These are phyloP conservation scores for Acleris emargana DNA, from an alignment of 2,888 invertebrate genomes.

Conservation along the genomic window DNA sequence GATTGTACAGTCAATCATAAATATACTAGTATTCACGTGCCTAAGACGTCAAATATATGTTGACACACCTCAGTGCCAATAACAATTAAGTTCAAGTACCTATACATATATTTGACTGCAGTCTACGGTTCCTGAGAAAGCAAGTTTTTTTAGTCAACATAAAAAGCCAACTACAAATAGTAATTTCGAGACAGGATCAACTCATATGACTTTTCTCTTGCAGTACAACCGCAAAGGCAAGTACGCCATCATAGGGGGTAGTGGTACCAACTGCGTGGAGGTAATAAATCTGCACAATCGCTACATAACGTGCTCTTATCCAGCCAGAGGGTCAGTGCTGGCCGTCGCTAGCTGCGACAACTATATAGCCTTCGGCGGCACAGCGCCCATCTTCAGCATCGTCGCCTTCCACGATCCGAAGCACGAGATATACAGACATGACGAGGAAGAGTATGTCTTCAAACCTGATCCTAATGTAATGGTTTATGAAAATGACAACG, in stretches of 20 bases:
- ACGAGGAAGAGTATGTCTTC: slow-evolving; percentile 38
- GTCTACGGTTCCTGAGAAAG: no score
- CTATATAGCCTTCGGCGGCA: slow-evolving; percentile 73
- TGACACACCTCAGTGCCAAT: no score
- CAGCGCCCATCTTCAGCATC: slow-evolving; percentile 65
- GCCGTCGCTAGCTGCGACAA: slow-evolving; percentile 67
- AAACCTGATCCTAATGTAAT: slow-evolving; percentile 13
- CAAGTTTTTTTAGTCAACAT: no score
- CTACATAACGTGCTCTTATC: slow-evolving; percentile 73
- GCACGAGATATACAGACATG: slow-evolving; percentile 60
- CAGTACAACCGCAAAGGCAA: slow-evolving; percentile 79
- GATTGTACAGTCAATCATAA: no score
- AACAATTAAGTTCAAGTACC: no score
- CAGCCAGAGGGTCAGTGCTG: slow-evolving; percentile 60
- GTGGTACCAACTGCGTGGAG: slow-evolving; percentile 74
- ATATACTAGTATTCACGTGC: no score
- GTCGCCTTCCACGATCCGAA: slow-evolving; percentile 74
- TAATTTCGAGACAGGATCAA: no score
- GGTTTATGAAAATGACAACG: slow-evolving; percentile 11
- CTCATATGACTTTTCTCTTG: slow-evolving; percentile 35
- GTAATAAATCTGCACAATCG: slow-evolving; percentile 76
- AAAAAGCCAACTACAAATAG: no score
- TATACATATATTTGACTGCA: no score
- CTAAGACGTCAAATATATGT: no score
- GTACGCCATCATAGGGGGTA: slow-evolving; percentile 74